Evolutionary conservation across 2,113 vertebrate species (phyloP), one percentile per base, ranked within the genome.

Genomic region (Centropristis striata): DNA sequence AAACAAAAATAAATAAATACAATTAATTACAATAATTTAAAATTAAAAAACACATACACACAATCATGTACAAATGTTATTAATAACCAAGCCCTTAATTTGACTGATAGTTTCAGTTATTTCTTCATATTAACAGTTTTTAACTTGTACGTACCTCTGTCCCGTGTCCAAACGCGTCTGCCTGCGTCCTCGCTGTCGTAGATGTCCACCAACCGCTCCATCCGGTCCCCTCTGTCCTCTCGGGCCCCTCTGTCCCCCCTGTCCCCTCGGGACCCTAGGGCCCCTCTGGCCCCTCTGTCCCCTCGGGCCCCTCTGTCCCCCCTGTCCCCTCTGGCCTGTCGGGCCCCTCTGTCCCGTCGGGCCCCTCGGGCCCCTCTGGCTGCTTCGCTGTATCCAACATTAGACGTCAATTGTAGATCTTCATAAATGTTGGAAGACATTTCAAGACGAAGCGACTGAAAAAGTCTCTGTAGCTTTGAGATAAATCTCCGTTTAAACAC

Each of bases 401-500:
- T 55, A 37, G 3, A 1, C 0, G 1, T 3, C 12, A 21, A 3
- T 9, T 18, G 16, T 3, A n/a, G 60, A 0, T 73, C 49, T n/a
- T 84, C 78, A 0, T 88, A 88, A 42, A 82, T 68, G 53, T 90
- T 80, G 8, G 5, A 54, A 11, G 55, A 54, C 86, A 88, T 90
- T 37, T 69, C n/a, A 3, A 13, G 0, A 2, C 3, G 15, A 14
- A 15, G 42, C 12, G 4, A 42, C 41, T 1, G 2, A 4, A 44
- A 36, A 42, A 2, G 11, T 21, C 13, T 6, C 16, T 18, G 12
- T n/a, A 8, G 32, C 21, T 37, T 42, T 23, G 13, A n/a, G 5
- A n/a, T n/a, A n/a, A n/a, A n/a, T n/a, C n/a, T n/a, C n/a, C n/a
- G n/a, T n/a, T n/a, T n/a, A n/a, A n/a, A n/a, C 32, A 32, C 3